Percentiles rank a stretch among this genome's conserved stretches.
Evolutionary conservation across 2,888 invertebrate species (phyloP).

Genomic region (Drosophila buzzatii): DNA sequence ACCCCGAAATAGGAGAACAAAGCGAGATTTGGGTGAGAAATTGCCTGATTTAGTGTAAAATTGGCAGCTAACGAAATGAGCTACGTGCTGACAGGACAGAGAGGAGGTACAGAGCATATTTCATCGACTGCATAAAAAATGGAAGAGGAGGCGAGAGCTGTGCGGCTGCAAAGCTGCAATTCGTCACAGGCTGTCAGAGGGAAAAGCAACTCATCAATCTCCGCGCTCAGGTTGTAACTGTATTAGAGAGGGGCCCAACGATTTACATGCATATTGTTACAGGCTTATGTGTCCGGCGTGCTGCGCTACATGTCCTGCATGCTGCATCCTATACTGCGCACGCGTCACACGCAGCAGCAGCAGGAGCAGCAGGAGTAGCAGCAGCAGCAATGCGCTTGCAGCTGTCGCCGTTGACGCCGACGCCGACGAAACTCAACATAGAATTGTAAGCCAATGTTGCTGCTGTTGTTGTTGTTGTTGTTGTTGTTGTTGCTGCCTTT

Average conservation of each 20-base stretch:
- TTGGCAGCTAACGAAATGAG: conserved; percentile 54
- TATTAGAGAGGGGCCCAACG: conserved; percentile 32
- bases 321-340: conserved; percentile 31
- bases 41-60: conserved; percentile 75
- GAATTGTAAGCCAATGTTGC: conserved; percentile 1
- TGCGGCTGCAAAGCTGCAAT: conserved; percentile 38
- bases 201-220: conserved; percentile 58
- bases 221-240: conserved; percentile 60
- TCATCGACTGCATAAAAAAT: conserved; percentile 36
- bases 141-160: conserved; percentile 9
- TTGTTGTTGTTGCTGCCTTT: conserved; percentile 23
- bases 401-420: conserved; percentile 53
- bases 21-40: conserved; percentile 63
- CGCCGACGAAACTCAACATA: conserved; percentile 38
- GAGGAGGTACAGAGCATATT: neutral
- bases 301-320: conserved; percentile 3
- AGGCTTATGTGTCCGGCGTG: conserved; percentile 6
- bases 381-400: conserved; percentile 35
- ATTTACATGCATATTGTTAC: conserved; percentile 39
- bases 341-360: conserved; percentile 44
- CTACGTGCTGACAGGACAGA: conserved; percentile 37
- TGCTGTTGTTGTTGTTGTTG: conserved; percentile 12
- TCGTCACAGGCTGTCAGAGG: conserved; percentile 65
- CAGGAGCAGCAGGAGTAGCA: conserved; percentile 4
- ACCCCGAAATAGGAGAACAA: conserved; percentile 55